Conservation (phyloP, 2,797 vertebrate genomes). For the Gymnodraco acuticeps region DNA sequence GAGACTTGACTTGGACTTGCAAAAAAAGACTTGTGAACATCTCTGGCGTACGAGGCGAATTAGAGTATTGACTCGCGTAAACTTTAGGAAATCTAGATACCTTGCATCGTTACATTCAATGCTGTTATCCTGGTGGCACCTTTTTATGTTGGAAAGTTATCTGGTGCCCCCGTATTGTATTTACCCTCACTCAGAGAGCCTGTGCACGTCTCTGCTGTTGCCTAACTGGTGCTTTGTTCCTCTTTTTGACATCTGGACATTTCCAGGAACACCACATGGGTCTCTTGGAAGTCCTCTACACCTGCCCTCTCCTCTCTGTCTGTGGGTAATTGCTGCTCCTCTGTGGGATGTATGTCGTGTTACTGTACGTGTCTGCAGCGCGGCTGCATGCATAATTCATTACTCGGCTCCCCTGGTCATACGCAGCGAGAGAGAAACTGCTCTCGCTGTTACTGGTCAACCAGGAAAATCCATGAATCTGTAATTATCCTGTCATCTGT, state of each 20-base stretch:
- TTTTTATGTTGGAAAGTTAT: not conserved
- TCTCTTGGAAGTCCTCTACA: constrained; percentile 35
- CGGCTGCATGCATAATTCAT: constrained; percentile 50
- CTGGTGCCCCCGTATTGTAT: not conserved
- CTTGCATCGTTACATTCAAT: no score
- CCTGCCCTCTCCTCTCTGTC: constrained; percentile 34
- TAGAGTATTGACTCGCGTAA: no score
- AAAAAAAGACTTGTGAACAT: no score
- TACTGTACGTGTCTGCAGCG: constrained; percentile 19
- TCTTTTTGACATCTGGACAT: constrained; percentile 27
- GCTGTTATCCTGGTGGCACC: not conserved
- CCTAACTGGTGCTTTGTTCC: not conserved
- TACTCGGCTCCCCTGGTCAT: constrained; percentile 60
- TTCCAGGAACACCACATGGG: constrained; percentile 15
- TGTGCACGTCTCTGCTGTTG: constrained; percentile 1
- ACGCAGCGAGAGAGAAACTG: constrained; percentile 47
- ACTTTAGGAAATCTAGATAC: no score
- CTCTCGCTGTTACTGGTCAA: constrained; percentile 59
- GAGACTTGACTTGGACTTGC: no score
- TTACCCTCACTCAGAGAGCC: constrained; percentile 2
- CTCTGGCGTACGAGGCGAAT: no score
- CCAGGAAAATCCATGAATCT: constrained; percentile 52
- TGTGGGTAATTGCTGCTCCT: constrained; percentile 39
- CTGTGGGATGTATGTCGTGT: constrained; percentile 29
- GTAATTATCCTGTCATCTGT: constrained; percentile 50